Evolutionary conservation across 2,888 invertebrate genomes (phyloP).

Genomic region (Strigamia maritima): DNA sequence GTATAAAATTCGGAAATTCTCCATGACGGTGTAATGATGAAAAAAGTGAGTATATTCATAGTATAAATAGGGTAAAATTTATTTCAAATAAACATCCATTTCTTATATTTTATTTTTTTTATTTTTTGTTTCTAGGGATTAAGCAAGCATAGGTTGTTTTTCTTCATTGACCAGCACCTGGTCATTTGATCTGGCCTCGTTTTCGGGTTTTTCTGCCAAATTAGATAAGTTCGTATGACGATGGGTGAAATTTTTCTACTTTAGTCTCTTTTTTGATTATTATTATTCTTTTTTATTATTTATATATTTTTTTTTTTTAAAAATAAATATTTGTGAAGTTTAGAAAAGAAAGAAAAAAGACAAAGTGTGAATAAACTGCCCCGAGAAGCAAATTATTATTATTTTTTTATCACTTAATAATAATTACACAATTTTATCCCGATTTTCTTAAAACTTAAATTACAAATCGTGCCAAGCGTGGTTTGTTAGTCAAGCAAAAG

Average conservation of each 20-base stretch:
- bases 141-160: constrained; percentile 3
- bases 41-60: not conserved
- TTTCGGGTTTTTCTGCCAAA: constrained; percentile 10
- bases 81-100: not conserved
- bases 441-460: not conserved
- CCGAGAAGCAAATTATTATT: constrained; percentile 1
- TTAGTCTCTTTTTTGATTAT: too few species aligned
- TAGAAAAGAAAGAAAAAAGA: not conserved
- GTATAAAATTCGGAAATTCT: not conserved
- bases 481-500: not conserved
- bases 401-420: not conserved
- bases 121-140: not conserved
- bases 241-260: not conserved
- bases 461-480: constrained; percentile 16
- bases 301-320: not conserved
- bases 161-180: not conserved
- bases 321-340: not conserved
- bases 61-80: constrained; percentile 8
- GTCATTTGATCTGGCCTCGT: not conserved
- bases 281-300: too few species aligned
- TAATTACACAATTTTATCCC: constrained; percentile 8
- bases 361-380: not conserved
- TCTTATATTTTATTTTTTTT: not conserved
- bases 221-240: not conserved
- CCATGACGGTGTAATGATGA: not conserved